These are phyloP conservation scores for Leptopilina drosophilae DNA, from an alignment of 2,888 invertebrate species.

Conservation along the genomic window DNA sequence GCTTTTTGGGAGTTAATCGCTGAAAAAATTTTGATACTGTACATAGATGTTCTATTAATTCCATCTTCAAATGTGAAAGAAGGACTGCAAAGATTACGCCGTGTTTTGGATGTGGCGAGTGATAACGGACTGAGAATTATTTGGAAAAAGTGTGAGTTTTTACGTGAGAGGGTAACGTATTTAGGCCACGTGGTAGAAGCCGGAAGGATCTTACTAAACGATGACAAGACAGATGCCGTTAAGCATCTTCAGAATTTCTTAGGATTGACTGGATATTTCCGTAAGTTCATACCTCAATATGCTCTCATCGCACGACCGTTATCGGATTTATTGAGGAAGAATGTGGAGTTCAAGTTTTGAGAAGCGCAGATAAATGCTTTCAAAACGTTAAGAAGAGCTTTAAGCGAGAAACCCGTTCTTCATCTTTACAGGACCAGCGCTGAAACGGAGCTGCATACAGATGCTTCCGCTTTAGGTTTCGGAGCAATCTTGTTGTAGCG, in stretches of 20 bases:
- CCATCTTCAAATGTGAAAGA: conserved; percentile 33
- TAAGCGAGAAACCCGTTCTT: no score
- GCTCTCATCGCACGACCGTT: conserved; percentile 47
- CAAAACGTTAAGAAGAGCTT: no score
- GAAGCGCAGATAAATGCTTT: conserved; percentile 18
- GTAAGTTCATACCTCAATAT: conserved; percentile 50
- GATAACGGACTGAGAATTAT: conserved; percentile 53
- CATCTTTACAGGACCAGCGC: no score
- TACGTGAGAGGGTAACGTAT: conserved; percentile 49
- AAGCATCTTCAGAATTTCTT: conserved; percentile 51
- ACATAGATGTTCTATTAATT: not conserved
- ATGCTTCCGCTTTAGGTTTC: no score
- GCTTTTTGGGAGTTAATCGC: no score
- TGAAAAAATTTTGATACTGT: no score
- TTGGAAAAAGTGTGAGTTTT: conserved; percentile 56
- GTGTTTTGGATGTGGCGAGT: conserved; percentile 51
- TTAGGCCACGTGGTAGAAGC: conserved; percentile 49
- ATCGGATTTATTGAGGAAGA: conserved; percentile 40
- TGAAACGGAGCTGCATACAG: no score
- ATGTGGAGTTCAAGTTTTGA: conserved; percentile 44
- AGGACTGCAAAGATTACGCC: conserved; percentile 42
- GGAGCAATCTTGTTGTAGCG: no score
- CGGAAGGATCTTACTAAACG: conserved; percentile 47
- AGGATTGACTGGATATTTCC: conserved; percentile 13
- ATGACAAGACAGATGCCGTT: conserved; percentile 48